These are phyloP conservation scores for Plestiodon gilberti DNA, from an alignment of 2,113 vertebrate species.

Conservation along the genomic window DNA sequence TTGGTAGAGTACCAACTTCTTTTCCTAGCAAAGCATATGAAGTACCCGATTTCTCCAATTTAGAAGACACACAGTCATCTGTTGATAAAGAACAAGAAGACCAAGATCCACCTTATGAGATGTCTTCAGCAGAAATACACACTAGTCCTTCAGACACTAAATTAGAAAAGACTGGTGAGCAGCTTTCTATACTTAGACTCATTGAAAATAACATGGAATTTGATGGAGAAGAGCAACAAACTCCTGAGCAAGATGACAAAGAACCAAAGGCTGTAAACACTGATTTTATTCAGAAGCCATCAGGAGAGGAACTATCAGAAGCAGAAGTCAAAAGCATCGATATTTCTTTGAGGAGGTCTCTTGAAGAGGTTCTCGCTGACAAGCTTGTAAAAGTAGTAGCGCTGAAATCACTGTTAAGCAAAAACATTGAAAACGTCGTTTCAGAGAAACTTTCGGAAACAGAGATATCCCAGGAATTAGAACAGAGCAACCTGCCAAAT, in stretches of 20 bases:
- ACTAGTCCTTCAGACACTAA: background rate
- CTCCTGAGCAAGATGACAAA: slow-evolving; percentile 6
- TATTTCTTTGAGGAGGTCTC: background rate
- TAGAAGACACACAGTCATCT: slow-evolving; percentile 2
- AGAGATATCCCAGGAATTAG: background rate
- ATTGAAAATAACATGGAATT: slow-evolving; percentile 23
- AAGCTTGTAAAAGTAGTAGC: slow-evolving; percentile 48
- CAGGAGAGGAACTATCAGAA: background rate
- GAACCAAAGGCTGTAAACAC: slow-evolving; percentile 1
- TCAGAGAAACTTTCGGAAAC: slow-evolving; percentile 49
- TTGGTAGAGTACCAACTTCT: slow-evolving; percentile 37
- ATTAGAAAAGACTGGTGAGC: background rate
- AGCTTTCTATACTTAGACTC: slow-evolving; percentile 16
- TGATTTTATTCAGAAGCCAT: background rate
- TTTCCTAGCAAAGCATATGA: slow-evolving; percentile 21
- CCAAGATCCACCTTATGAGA: slow-evolving; percentile 62
- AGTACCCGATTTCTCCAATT: background rate
- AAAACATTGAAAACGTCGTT: slow-evolving; percentile 56
- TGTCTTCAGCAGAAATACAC: background rate
- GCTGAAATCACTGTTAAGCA: slow-evolving; percentile 58
- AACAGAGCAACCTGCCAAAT: background rate
- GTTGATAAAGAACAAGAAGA: slow-evolving; percentile 64
- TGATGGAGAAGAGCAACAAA: slow-evolving; percentile 20
- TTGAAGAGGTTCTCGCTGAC: slow-evolving; percentile 33
- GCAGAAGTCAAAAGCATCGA: slow-evolving; percentile 9